Base-by-base conservation (phyloP, 1,140 invertebrate genomes). In the Brachionus manjavacas region DNA sequence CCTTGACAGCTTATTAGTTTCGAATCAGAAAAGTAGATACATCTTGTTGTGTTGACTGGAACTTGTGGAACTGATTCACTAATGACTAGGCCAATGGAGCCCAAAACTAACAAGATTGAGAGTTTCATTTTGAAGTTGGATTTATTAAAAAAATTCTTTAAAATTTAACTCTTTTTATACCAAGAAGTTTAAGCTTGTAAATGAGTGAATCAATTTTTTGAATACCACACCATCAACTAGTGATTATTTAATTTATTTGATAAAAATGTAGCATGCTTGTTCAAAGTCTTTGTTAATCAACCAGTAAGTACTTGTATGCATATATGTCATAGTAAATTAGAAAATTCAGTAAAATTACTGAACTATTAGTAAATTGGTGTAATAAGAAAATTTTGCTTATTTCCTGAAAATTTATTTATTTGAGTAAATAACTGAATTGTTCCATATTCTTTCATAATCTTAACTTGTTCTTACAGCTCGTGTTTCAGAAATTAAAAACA, bases 1-100 rank as follows among this genome's bases (percentile, higher is more conserved):
- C 76, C 46, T n/a, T 64, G 76, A 20, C 76, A 80, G 20, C 76
- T 80, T 3, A 80, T 3, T 9, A 80, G 3, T 55, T 64, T 55
- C 39, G 46, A 31, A 2, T 80, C 76, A 8, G 41, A 0, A 20
- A 60, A 55, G 11, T 60, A 80, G n/a, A 80, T 80, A 11, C 76
- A 80, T 64, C 55, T 55, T 28, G 76, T 52, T 7, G 46, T 35
- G 25, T 80, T 80, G 1, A 31, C 8, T 1, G 16, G 14, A 31
- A 23, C 20, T 41, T 72, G 31, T 0, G 66, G 6, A 0, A n/a
- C 31, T 28, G 31, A 31, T 31, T 68, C 25, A 12, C 66, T 4
- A n/a, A 68, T n/a, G 7, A 16, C n/a, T 41, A 72, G 41, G 20
- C 35, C 68, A 72, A 72, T 4, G 3, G 43, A 41, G 31, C 35